Evolutionary conservation across 2,113 vertebrate species (phyloP).

Genomic region (Chaetops frenatus): DNA sequence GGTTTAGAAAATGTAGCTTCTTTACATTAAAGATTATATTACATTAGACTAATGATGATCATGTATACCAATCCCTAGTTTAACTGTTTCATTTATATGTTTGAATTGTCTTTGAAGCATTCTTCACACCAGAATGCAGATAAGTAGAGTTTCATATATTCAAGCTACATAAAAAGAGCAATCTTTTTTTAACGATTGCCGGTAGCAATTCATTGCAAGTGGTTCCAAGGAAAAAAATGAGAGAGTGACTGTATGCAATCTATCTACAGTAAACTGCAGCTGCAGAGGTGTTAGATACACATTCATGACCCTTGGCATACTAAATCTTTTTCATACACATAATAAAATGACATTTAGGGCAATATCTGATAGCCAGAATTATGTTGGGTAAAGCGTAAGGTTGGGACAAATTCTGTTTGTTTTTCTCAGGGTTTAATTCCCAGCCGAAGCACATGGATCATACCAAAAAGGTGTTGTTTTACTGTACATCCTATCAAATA

Average conservation of each 20-base stretch:
- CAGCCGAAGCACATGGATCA: neutral
- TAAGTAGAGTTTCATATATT: slow-evolving; percentile 62
- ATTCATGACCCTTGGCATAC: slow-evolving; percentile 42
- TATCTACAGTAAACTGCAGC: slow-evolving; percentile 55
- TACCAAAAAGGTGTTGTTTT: slow-evolving; percentile 19
- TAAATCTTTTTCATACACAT: slow-evolving; percentile 66
- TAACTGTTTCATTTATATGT: slow-evolving; percentile 59
- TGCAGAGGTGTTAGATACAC: slow-evolving; percentile 62
- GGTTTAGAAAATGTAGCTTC: slow-evolving; percentile 66
- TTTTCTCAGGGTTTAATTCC: slow-evolving; percentile 40
- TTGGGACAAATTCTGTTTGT: slow-evolving; percentile 38
- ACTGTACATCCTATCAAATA: neutral
- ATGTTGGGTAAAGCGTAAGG: slow-evolving; percentile 44
- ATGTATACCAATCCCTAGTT: slow-evolving; percentile 36
- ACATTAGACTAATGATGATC: slow-evolving; percentile 59
- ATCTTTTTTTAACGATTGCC: slow-evolving; percentile 68
- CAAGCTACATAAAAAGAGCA: slow-evolving; percentile 64
- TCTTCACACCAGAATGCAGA: slow-evolving; percentile 50
- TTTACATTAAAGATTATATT: slow-evolving; percentile 69
- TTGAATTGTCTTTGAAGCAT: slow-evolving; percentile 60
- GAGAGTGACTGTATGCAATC: slow-evolving; percentile 44
- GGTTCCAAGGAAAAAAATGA: slow-evolving; percentile 16
- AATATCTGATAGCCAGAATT: slow-evolving; percentile 69
- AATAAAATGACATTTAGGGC: slow-evolving; percentile 65
- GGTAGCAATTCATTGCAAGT: slow-evolving; percentile 62